Percentiles rank a stretch among this genome's conserved stretches.
Evolutionary conservation across 2,113 vertebrate genomes (phyloP).

Genomic region (Stegastes partitus): DNA sequence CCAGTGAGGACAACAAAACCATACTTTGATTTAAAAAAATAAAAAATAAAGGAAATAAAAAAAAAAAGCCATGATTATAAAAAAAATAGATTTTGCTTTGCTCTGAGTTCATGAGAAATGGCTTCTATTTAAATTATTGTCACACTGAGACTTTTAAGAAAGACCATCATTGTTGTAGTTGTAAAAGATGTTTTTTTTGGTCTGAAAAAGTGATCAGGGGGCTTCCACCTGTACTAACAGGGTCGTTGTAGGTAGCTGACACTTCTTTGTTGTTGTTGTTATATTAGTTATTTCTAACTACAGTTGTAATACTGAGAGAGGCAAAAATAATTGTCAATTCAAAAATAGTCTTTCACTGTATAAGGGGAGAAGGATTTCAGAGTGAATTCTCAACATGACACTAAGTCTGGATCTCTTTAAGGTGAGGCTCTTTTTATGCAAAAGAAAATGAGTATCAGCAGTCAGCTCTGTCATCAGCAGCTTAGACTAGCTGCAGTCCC

Average conservation of each 20-base stretch:
- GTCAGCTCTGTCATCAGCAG: constrained; percentile 35
- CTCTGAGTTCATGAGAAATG: too few relatives aligned
- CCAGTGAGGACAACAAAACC: too few relatives aligned
- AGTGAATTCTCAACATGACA: background rate
- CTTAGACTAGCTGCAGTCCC: constrained; percentile 48
- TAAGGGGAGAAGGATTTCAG: background rate
- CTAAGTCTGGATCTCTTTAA: background rate
- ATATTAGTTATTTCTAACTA: background rate
- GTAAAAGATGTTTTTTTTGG: too few relatives aligned
- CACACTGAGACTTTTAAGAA: too few relatives aligned
- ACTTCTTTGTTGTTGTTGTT: background rate
- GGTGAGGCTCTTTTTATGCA: constrained; percentile 5
- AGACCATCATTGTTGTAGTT: too few relatives aligned
- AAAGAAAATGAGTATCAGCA: constrained; percentile 48
- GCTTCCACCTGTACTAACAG: too few relatives aligned
- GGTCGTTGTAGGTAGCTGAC: background rate
- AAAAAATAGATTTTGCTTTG: too few relatives aligned
- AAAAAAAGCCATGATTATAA: too few relatives aligned
- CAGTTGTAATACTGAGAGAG: background rate
- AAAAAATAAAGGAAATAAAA: too few relatives aligned
- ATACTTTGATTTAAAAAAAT: too few relatives aligned
- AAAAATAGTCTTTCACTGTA: background rate
- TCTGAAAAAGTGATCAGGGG: too few relatives aligned
- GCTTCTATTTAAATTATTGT: too few relatives aligned
- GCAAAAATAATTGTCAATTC: background rate